Evolutionary conservation across 2,888 invertebrate genomes (phyloP), one percentile per base, ranked within the genome.

Genomic region (Hyles lineata): DNA sequence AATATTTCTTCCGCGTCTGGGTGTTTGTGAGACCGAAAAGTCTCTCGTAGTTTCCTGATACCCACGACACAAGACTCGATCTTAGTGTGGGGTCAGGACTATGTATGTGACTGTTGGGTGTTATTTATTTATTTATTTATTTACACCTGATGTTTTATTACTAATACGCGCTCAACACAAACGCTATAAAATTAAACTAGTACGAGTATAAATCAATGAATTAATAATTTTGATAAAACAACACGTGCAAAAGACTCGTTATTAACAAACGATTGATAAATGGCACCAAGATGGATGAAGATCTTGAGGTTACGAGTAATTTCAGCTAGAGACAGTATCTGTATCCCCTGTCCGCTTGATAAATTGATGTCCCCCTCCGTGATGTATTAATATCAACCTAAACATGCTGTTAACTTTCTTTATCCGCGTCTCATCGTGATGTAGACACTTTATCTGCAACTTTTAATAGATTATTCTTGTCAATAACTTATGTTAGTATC

Each of bases 311-410:
- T 83, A 84, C 84, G 82, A 85, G 88, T 87, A 88, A 89, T 87
- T 84, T 82, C 75, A 74, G 69, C 70, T 72, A 71, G 70, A 78
- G 80, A 76, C 76, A 77, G 81, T 80, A 78, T 80, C 79, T 63
- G 73, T 75, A 77, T 82, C 87, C 88, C 87, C 83, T 87, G 88
- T 89, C 89, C 78, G 69, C 79, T 83, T 89, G 89, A 89, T 89
- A 88, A 89, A 89, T 89, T 85, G 88, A 86, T 82, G 87, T 85
- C 86, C 81, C 77, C 83, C 78, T 77, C 79, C 70, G 79, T 87
- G 86, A 87, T 85, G 84, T 85, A 89, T 87, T 87, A 88, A 86
- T 86, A 85, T 84, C 82, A 84, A 81, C 81, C 85, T 83, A 85
- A 85, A 87, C 83, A 85, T 79, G 76, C 78, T 82, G 83, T 86